phyloP scores from a whole-genome alignment of 2,113 vertebrate genomes.

The Egretta garzetta region DNA sequence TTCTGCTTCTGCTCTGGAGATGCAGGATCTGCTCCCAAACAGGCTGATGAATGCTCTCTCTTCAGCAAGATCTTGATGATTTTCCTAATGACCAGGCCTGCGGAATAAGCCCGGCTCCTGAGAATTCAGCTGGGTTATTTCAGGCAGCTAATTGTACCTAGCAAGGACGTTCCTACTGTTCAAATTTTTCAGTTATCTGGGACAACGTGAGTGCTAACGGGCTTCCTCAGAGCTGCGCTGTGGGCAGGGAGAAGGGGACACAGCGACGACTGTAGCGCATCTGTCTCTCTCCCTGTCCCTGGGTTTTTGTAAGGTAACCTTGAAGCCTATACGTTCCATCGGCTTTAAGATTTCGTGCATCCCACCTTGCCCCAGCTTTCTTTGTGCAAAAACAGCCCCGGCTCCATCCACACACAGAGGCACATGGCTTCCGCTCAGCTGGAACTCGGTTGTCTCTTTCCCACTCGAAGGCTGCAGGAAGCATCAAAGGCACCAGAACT shows the following conservation, averaged over 20 bases:
- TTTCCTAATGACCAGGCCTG: slow-evolving; percentile 31
- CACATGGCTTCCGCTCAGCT: fast-evolving
- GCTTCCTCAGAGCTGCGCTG: slow-evolving; percentile 1
- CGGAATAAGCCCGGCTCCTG: neutral
- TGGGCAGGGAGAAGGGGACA: neutral
- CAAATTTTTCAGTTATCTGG: neutral
- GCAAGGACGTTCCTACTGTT: slow-evolving; percentile 23
- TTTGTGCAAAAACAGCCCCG: neutral
- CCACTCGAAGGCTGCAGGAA: neutral
- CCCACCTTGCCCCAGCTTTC: neutral
- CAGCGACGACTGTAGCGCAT: neutral
- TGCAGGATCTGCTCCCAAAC: fast-evolving
- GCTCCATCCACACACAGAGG: neutral
- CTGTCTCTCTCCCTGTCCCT: neutral
- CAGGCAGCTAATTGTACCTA: slow-evolving; percentile 32
- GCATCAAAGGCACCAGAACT: neutral
- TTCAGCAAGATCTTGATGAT: neutral
- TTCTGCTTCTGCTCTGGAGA: neutral
- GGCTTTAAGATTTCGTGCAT: neutral
- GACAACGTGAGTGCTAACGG: neutral
- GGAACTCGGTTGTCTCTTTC: neutral
- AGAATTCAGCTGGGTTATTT: slow-evolving; percentile 20
- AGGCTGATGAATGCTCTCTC: neutral
- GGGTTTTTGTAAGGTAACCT: neutral
- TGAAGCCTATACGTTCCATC: neutral